These are phyloP conservation scores for Cydia fagiglandana DNA, from an alignment of 1,140 invertebrate species.

Conservation along the genomic window DNA sequence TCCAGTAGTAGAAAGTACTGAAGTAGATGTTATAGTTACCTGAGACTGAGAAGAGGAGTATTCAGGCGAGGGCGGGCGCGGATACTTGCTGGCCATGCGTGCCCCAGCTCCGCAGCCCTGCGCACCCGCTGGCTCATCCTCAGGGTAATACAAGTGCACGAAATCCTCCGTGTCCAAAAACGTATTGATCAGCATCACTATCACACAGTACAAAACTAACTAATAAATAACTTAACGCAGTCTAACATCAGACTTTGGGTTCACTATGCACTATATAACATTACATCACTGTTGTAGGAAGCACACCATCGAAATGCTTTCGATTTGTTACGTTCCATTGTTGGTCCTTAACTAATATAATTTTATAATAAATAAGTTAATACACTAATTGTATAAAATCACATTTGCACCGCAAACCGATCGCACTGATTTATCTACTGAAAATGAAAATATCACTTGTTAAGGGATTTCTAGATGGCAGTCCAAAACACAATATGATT, in stretches of 20 bases:
- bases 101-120: constrained; percentile 71
- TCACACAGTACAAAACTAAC: constrained; percentile 53
- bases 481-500: constrained; percentile 12
- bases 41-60: constrained; percentile 50
- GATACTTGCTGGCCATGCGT: constrained; percentile 68
- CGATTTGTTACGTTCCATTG: constrained; percentile 68
- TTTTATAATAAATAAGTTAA: constrained; percentile 55
- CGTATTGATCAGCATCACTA: constrained; percentile 76
- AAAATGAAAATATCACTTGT: constrained; percentile 32
- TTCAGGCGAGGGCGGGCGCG: constrained; percentile 64
- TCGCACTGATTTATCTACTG: constrained; percentile 45
- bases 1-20: neutral
- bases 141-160: constrained; percentile 73
- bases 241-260: constrained; percentile 65
- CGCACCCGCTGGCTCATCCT: constrained; percentile 64
- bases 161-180: constrained; percentile 76
- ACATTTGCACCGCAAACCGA: constrained; percentile 58
- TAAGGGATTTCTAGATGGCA: neutral
- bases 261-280: constrained; percentile 58
- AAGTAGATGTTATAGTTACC: constrained; percentile 45
- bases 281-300: constrained; percentile 57
- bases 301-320: constrained; percentile 54
- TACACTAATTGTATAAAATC: constrained; percentile 68
- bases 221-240: constrained; percentile 56
- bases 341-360: constrained; percentile 43